Evolutionary conservation across 2,888 invertebrate species (phyloP), one percentile per base, ranked within the genome.

Genomic region (Miltochrista miniata): DNA sequence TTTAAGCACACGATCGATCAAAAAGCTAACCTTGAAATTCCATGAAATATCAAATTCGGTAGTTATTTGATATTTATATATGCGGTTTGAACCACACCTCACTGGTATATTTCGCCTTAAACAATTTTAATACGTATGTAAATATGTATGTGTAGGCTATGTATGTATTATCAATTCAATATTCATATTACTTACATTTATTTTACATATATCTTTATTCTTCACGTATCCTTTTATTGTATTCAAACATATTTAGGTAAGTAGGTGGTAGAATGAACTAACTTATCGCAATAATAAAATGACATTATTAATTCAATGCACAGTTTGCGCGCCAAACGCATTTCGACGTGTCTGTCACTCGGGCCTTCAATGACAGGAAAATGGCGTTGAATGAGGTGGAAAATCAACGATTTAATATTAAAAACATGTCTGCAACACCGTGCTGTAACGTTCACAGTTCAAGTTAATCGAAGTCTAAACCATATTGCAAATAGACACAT

Each of bases 341-440:
- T 81, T 75, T 73, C 75, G 67, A 80, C 72, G 71, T 76, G 80
- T 76, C 73, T 72, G 79, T 79, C 81, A 74, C 58, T 62, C 73
- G 61, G 78, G 70, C 81, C 83, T 85, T 80, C 80, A 71, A 50
- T 69, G 81, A 74, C 85, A 87, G 86, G 86, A 87, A 87, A 87
- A 87, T 85, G 81, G 73, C 71, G 63, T 67, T 70, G 69, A 69
- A 73, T 77, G 74, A 70, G 61, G 70, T 75, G 83, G 83, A 82
- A 85, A 85, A 85, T 83, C 77, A 68, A 66, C 66, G 77, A 76
- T 76, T 81, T 76, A 81, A 79, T 82, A 83, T 80, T 80, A 73
- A 77, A 76, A 69, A 66, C 70, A 71, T 72, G 77, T 74, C 59
- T 64, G 46, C 44, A 54, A 55, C 64, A 64, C 61, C 64, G 55